These are phyloP conservation scores for Hydrolagus affinis DNA, from an alignment of 2,113 vertebrate genomes.

Conservation along the genomic window DNA sequence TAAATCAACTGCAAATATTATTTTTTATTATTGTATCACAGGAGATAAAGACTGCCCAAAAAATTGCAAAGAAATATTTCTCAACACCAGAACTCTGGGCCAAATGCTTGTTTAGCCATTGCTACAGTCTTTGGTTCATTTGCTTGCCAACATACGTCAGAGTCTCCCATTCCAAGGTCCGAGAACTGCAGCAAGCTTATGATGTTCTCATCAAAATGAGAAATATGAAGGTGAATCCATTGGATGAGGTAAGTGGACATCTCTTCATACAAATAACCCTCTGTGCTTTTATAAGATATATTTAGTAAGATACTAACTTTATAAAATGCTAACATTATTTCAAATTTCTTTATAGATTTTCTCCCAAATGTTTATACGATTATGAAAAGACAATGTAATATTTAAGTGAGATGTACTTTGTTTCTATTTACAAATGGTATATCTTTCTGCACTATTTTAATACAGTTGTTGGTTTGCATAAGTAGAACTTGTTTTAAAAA, in stretches of 20 bases:
- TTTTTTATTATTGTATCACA: conserved; percentile 45
- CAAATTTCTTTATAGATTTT: background rate
- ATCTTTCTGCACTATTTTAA: background rate
- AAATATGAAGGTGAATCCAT: conserved; percentile 78
- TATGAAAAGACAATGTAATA: background rate
- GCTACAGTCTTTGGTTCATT: conserved; percentile 96
- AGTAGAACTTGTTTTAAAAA: background rate
- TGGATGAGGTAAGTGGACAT: conserved; percentile 75
- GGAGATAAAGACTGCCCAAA: conserved; percentile 93
- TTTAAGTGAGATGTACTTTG: background rate
- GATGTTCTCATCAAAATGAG: conserved; percentile 85
- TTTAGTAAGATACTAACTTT: background rate
- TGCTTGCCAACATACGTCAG: conserved; percentile 80
- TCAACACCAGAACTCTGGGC: conserved; percentile 79
- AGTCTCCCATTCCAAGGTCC: conserved; percentile 72
- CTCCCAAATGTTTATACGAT: background rate
- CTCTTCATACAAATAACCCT: background rate
- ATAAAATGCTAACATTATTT: background rate
- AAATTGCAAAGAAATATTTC: conserved; percentile 78
- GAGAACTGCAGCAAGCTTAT: conserved; percentile 85
- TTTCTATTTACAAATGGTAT: background rate
- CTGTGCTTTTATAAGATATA: background rate
- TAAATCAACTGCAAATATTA: no score
- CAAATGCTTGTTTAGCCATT: conserved; percentile 87
- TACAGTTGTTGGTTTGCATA: background rate